Evolutionary conservation across 2,888 invertebrate species (phyloP), one percentile per base, ranked within the genome.

Genomic region (Anarsia innoxiella): DNA sequence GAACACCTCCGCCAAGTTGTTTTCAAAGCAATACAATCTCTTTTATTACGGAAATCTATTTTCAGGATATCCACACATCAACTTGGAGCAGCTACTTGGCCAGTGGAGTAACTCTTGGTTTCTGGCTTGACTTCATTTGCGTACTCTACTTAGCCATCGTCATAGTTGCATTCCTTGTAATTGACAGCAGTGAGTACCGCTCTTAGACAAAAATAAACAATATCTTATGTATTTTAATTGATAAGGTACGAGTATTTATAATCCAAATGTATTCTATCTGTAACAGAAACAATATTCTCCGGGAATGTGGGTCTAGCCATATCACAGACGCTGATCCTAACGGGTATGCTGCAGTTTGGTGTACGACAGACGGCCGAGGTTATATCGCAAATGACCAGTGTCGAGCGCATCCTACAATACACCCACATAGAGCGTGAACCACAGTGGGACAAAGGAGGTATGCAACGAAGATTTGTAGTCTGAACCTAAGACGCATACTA

Each of bases 81-180:
- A 87, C 92, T 0, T 93, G 91, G 90, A 91, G 87, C 68, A 86
- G 92, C 42, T 90, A 89, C 56, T 64, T 93, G 32, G 83, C 88
- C 0, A 87, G 90, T 2, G 88, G 89, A 13, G 86, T 89, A 1
- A 91, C 93, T 48, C 89, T 96, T 40, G 94, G 94, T 1, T 86
- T 94, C 37, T 89, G 91, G 82, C 77, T 95, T 33, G 95, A 96
- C 63, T 87, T 90, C 53, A 83, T 93, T 38, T 91, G 91, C 48
- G 88, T 90, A 15, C 44, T 88, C 9, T 94, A 94, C 60, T 80
- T 93, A 23, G 76, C 89, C 0, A 82, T 88, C 11, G 91, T 94
- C 6, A 89, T 92, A 2, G 89, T 91, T 43, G 89, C 90, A 27
- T 90, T 91, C 65, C 86, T 91, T 9, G 61, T 89, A 0, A 69